Percentiles rank a stretch among this genome's conserved stretches.
Conservation (phyloP, 2,888 invertebrate species). For the Cephus nigrinus region DNA sequence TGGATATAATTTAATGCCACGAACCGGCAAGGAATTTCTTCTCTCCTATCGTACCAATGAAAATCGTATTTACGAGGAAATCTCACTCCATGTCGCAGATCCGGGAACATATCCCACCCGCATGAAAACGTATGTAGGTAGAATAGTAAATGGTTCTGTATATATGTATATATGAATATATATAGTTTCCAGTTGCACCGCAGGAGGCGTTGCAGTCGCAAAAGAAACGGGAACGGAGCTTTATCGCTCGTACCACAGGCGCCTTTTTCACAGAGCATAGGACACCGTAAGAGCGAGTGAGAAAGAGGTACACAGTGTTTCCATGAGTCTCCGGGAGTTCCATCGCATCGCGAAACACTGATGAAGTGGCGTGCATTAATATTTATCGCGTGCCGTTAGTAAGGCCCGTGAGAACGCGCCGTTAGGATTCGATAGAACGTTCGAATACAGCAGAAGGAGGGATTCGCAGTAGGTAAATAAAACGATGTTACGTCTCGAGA, state of each 20-base stretch:
- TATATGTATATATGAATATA: neutral
- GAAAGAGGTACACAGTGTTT: neutral
- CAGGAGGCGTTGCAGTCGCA: neutral
- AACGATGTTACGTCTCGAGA: neutral
- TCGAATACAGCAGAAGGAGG: neutral
- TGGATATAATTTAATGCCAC: neutral
- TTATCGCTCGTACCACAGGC: neutral
- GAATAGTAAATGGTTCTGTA: neutral
- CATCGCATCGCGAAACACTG: neutral
- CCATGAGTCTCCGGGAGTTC: neutral
- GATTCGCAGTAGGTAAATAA: neutral
- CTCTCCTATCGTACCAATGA: neutral
- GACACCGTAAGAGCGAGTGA: neutral
- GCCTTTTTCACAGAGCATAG: neutral
- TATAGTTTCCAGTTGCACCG: neutral
- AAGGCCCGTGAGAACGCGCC: neutral
- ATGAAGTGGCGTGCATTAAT: neutral
- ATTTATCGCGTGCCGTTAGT: neutral
- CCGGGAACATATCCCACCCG: neutral
- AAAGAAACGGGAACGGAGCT: neutral
- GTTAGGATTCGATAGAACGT: neutral
- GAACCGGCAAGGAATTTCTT: neutral
- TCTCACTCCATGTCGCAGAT: constrained; percentile 7
- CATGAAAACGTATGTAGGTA: neutral
- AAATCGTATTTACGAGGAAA: constrained; percentile 36